These are phyloP conservation scores for Selenia dentaria DNA, from an alignment of 2,888 invertebrate genomes.

Conservation along the genomic window DNA sequence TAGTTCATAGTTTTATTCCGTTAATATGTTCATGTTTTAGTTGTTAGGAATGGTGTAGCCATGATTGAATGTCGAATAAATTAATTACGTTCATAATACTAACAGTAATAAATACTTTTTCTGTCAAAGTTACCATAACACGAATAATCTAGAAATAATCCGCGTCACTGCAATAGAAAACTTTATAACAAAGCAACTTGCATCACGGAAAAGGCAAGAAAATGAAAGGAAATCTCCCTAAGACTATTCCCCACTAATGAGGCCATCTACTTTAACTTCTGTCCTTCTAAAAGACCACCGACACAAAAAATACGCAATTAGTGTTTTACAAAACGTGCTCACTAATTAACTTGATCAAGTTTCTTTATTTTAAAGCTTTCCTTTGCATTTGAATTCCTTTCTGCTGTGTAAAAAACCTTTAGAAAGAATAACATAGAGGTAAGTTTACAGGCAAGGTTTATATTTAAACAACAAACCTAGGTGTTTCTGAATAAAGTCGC, in stretches of 20 bases:
- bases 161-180: background rate
- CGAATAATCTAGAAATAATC: too few relatives aligned
- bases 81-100: too few relatives aligned
- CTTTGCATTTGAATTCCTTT: conserved; percentile 51
- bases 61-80: too few relatives aligned
- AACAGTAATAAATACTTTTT: too few relatives aligned
- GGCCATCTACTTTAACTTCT: conserved; percentile 67
- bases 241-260: conserved; percentile 60
- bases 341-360: conserved; percentile 77
- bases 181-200: conserved; percentile 14
- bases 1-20: too few relatives aligned
- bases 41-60: too few relatives aligned
- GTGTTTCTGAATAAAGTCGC: too few relatives aligned
- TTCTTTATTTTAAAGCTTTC: conserved; percentile 58
- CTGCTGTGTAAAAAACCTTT: conserved; percentile 1
- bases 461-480: too few relatives aligned
- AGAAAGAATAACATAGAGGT: conserved; percentile 1
- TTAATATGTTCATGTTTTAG: too few relatives aligned
- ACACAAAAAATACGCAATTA: conserved; percentile 71
- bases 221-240: conserved; percentile 34
- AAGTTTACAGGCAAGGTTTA: background rate
- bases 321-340: conserved; percentile 69
- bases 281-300: conserved; percentile 57
- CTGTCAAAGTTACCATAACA: too few relatives aligned
- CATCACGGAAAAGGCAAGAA: conserved; percentile 11